These are phyloP conservation scores for Diorhabda elongata DNA, from an alignment of 1,140 invertebrate genomes.

Conservation along the genomic window DNA sequence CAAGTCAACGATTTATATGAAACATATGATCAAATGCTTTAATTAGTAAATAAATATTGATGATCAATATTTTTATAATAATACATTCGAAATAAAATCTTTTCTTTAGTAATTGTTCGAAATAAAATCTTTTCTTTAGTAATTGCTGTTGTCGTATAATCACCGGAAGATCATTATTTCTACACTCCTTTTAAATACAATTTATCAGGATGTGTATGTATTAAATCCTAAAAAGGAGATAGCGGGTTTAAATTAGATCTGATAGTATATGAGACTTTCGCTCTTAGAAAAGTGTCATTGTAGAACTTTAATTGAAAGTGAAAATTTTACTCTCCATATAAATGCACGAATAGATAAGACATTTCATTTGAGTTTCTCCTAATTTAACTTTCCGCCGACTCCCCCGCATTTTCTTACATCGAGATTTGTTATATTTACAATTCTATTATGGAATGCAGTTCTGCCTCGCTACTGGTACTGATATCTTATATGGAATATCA, in stretches of 20 bases:
- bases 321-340: constrained; percentile 2
- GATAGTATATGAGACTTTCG: background rate
- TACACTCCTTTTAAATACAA: background rate
- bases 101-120: too few species aligned
- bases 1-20: too few species aligned
- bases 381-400: background rate
- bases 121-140: too few species aligned
- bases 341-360: background rate
- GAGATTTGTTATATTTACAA: background rate
- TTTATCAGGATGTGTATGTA: background rate
- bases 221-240: background rate
- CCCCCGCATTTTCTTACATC: background rate
- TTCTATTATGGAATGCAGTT: too few species aligned
- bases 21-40: too few species aligned
- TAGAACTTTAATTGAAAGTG: background rate
- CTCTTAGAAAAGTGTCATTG: constrained; percentile 1
- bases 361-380: background rate
- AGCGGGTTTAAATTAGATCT: background rate
- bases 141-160: too few species aligned
- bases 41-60: too few species aligned
- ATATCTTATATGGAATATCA: too few species aligned
- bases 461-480: too few species aligned
- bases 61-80: too few species aligned
- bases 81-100: too few species aligned
- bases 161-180: background rate